A percentile compares a stretch with the other conserved stretches of the same genome.
These are phyloP conservation scores for Amiota communis DNA, from an alignment of 2,888 invertebrate genomes.

Conservation along the genomic window DNA sequence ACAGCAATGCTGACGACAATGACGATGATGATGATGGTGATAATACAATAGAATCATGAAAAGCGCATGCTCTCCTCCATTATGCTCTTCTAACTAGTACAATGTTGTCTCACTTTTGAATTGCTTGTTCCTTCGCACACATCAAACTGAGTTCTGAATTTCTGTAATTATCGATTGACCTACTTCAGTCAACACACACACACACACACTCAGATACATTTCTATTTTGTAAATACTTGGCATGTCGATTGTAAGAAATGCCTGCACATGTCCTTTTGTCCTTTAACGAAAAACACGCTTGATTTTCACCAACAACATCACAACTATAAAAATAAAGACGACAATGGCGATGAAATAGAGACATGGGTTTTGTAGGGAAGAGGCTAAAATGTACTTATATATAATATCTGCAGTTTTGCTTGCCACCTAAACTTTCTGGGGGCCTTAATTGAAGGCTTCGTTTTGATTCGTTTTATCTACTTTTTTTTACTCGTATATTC, in stretches of 20 bases:
- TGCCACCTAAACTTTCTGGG: background rate
- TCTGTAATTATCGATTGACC: constrained; percentile 20
- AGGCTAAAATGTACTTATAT: background rate
- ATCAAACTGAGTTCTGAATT: background rate
- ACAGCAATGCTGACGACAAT: too few species aligned
- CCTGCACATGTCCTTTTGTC: constrained; percentile 26
- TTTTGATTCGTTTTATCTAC: background rate
- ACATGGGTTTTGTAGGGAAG: background rate
- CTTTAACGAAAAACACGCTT: background rate
- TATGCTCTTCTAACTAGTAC: background rate
- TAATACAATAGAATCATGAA: too few species aligned
- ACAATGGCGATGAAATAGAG: too few species aligned
- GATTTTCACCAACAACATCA: too few species aligned
- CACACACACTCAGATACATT: background rate
- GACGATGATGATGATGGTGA: too few species aligned
- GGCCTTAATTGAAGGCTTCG: background rate
- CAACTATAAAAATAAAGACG: too few species aligned
- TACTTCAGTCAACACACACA: constrained; percentile 1
- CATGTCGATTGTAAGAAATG: background rate
- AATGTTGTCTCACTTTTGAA: background rate
- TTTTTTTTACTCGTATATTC: background rate
- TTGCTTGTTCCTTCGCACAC: background rate
- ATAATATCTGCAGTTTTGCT: background rate
- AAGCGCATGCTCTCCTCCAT: constrained; percentile 15
- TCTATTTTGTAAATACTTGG: background rate